Conservation (phyloP, 2,797 vertebrate species). For the Falco naumanni region DNA sequence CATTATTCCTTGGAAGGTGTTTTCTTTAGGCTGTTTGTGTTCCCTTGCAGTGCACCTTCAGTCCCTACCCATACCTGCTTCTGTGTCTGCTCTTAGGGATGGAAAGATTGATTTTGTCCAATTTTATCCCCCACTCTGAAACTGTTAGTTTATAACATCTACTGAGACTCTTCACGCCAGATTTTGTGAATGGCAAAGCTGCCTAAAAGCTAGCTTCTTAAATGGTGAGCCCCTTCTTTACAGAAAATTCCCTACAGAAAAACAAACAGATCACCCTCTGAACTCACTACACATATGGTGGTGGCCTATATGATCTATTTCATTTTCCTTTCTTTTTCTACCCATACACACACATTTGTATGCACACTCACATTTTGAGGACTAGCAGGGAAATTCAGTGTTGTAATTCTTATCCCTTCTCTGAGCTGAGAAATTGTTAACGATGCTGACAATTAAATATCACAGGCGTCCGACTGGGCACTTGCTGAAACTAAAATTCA, state of each 20-base stretch:
- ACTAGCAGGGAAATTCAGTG: neutral
- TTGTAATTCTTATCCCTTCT: neutral
- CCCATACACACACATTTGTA: neutral
- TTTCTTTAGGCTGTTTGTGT: neutral
- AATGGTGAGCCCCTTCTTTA: neutral
- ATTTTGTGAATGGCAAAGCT: neutral
- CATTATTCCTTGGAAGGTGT: neutral
- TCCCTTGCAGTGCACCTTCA: neutral
- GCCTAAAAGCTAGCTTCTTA: neutral
- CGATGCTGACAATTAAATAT: neutral
- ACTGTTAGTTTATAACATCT: neutral
- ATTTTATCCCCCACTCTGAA: conserved; percentile 30
- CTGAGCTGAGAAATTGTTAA: neutral
- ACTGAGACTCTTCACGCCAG: neutral
- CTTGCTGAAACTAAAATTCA: neutral
- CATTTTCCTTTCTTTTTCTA: neutral
- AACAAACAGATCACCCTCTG: neutral
- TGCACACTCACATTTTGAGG: neutral
- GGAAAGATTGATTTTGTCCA: conserved; percentile 38
- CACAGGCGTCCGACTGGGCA: neutral
- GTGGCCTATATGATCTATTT: neutral
- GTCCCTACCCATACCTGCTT: conserved; percentile 6
- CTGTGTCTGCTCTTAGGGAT: neutral
- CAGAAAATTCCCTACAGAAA: neutral
- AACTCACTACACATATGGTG: fast-evolving